Base-by-base conservation (phyloP, 2,797 vertebrate genomes). In the Xenops minutus region DNA sequence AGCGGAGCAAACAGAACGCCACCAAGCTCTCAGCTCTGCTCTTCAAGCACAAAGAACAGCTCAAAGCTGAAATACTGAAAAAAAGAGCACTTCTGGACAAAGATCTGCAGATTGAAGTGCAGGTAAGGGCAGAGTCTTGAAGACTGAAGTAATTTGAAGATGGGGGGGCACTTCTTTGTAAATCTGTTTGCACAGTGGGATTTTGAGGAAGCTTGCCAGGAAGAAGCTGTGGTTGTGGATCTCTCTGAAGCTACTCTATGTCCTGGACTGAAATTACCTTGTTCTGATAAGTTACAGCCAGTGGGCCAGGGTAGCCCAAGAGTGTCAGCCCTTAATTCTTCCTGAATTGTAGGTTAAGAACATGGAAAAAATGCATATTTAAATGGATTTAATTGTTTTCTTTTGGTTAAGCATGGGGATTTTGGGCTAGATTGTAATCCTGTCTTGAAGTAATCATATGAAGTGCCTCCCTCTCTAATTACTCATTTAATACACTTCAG, bases 31-130 rank as follows among this genome's bases (percentile, higher is more conserved):
- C 99, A 3, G 98, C 99, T 12, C 98, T 99, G 71, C 99, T 99
- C 54, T 99, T 99, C 97, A 99, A 99, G 64, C 99, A 99, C 97
- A 99, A 99, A 94, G 99, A 99, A 83, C 99, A 98, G 77, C 98
- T 99, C 59, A 99, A 99, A 97, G 99, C 99, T 37, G 99, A 99
- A 97, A 99, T 99, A 95, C 88, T 99, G 92, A 99, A 98, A 97
- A 99, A 99, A 97, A 98, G 99, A 85, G 99, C 99, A 0, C 98
- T 99, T 88, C 98, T 99, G 10, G 99, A 99, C 97, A 99, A 99
- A 96, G 99, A 99, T 46, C 98, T 99, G 48, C 99, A 99, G 94
- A 98, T 99, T 7, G 98, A 99, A 97, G 99, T 99, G 52, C 99
- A 99, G 99, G 99, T 99, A 93, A 88, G 97, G 83, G 37, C 26